These are phyloP conservation scores for Denticeps clupeoides DNA, from an alignment of 2,797 vertebrate species.

Conservation along the genomic window DNA sequence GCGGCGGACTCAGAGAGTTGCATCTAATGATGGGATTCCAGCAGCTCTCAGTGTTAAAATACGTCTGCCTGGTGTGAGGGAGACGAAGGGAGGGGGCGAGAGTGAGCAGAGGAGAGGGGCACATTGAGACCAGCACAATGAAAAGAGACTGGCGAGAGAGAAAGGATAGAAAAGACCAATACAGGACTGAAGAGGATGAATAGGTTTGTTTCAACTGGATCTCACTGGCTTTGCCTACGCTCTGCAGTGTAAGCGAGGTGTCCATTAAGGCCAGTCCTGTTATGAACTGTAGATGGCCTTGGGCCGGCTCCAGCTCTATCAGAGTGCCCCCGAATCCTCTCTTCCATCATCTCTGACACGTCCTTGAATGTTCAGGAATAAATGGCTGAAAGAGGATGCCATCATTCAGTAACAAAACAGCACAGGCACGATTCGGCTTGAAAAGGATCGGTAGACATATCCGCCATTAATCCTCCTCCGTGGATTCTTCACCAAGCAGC, in stretches of 20 bases:
- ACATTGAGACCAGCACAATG: conserved; percentile 1
- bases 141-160: conserved; percentile 9
- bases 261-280: conserved; percentile 5
- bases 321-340: neutral
- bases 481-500: no score
- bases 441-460: no score
- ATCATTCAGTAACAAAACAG: conserved; percentile 9
- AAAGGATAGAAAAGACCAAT: no score
- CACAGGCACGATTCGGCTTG: no score
- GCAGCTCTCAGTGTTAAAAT: conserved; percentile 51
- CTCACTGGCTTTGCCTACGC: no score
- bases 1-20: conserved; percentile 54
- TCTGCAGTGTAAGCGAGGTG: neutral
- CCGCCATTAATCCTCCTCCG: no score
- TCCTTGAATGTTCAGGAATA: conserved; percentile 7
- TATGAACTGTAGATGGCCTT: conserved; percentile 15
- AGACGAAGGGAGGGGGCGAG: neutral
- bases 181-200: neutral
- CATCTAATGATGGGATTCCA: conserved; percentile 73
- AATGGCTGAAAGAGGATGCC: neutral
- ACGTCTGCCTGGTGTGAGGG: conserved; percentile 25
- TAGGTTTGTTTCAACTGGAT: no score
- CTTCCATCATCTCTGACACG: conserved; percentile 2
- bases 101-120: neutral
- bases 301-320: conserved; percentile 3